Conservation (phyloP, 2,888 invertebrate genomes). For the Leucophenga maculata region DNA sequence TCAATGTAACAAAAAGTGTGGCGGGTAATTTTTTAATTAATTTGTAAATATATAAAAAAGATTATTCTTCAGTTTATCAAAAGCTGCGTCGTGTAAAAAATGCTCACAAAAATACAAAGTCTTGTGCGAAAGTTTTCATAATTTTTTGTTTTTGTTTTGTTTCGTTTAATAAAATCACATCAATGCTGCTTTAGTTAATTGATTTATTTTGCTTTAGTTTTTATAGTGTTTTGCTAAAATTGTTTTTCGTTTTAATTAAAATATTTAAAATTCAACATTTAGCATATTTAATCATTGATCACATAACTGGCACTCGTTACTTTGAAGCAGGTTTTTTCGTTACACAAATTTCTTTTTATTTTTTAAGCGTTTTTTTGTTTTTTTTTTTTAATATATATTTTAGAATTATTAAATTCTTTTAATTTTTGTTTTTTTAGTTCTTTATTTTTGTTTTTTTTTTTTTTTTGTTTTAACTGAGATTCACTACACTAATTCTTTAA, state of each 20-base stretch:
- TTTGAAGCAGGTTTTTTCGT: constrained; percentile 53
- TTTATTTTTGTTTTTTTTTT: constrained; percentile 34
- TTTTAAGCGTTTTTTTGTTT: constrained; percentile 46
- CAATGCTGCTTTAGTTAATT: constrained; percentile 4
- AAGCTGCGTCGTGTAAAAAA: constrained; percentile 15
- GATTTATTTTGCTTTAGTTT: background rate
- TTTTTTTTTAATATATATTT: constrained; percentile 38
- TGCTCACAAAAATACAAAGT: constrained; percentile 3
- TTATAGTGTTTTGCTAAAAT: constrained; percentile 29
- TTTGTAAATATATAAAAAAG: constrained; percentile 10
- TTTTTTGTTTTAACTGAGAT: constrained; percentile 37
- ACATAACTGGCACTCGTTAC: constrained; percentile 64
- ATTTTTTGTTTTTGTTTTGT: background rate
- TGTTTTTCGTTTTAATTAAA: too few species aligned
- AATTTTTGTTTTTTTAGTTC: background rate
- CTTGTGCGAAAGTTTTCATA: background rate
- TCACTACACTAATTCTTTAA: constrained; percentile 8
- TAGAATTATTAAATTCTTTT: constrained; percentile 12
- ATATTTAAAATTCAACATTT: constrained; percentile 46
- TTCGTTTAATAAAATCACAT: background rate
- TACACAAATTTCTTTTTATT: constrained; percentile 28
- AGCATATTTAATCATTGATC: constrained; percentile 54
- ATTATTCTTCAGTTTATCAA: constrained; percentile 1
- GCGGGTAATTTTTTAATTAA: constrained; percentile 6
- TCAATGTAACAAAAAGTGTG: constrained; percentile 24